A percentile compares a stretch with the other conserved stretches of the same genome.
Conservation (phyloP, 1,140 invertebrate genomes). For the Drosophila triauraria region DNA sequence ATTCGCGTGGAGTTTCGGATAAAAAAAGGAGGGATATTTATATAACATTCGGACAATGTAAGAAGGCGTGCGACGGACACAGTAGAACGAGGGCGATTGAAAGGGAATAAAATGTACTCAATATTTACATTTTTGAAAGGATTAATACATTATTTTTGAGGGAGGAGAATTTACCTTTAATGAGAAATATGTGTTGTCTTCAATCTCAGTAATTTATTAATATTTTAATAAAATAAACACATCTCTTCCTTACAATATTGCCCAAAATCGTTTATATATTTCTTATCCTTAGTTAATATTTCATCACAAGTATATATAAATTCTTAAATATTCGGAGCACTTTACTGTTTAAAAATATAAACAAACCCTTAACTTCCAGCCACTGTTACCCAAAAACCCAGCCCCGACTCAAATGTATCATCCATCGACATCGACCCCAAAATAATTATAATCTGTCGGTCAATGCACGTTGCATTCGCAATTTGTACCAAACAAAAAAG, state of each 20-base stretch:
- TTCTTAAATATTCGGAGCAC: too few relatives aligned
- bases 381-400: conserved; percentile 21
- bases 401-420: conserved; percentile 54
- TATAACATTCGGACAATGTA: conserved; percentile 17
- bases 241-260: too few relatives aligned
- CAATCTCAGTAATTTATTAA: too few relatives aligned
- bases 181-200: not conserved
- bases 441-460: conserved; percentile 45
- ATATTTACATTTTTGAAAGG: not conserved
- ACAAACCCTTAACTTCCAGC: not conserved
- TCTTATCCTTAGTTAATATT: too few relatives aligned
- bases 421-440: conserved; percentile 49
- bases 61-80: conserved; percentile 18
- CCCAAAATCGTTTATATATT: too few relatives aligned
- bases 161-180: not conserved
- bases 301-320: too few relatives aligned
- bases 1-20: conserved; percentile 41
- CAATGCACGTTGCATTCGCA: conserved; percentile 61
- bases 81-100: conserved; percentile 3
- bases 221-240: too few relatives aligned
- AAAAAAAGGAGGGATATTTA: conserved; percentile 11
- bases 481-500: conserved; percentile 39
- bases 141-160: not conserved
- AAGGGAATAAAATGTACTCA: not conserved
- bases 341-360: not conserved